phyloP scores from a whole-genome alignment of 2,113 vertebrate genomes.

The Scalopus aquaticus region DNA sequence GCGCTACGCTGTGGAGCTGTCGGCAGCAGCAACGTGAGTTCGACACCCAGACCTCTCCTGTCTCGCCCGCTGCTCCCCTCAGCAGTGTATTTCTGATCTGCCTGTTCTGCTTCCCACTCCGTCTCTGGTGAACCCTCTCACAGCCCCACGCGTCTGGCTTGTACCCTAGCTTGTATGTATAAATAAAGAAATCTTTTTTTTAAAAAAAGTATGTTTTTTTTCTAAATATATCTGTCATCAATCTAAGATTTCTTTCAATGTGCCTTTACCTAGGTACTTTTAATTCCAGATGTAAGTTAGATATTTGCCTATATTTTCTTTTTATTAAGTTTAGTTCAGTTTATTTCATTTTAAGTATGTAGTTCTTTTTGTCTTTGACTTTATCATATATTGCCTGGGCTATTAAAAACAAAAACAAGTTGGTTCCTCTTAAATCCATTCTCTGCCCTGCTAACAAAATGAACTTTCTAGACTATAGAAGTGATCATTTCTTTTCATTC shows the following conservation, averaged over 20 bases:
- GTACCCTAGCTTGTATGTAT: no score
- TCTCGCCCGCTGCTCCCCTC: no score
- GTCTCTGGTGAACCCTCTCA: no score
- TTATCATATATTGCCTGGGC: neutral
- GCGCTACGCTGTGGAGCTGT: no score
- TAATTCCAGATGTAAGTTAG: neutral
- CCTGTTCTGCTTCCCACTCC: no score
- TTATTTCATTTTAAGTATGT: neutral
- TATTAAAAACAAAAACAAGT: neutral
- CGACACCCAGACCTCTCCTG: no score
- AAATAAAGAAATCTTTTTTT: no score
- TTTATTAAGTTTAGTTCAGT: neutral
- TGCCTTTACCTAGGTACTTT: neutral
- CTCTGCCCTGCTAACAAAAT: neutral
- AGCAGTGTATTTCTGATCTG: no score
- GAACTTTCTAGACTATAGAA: neutral
- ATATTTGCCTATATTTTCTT: neutral
- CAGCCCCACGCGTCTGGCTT: no score
- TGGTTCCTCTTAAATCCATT: neutral
- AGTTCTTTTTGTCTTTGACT: neutral
- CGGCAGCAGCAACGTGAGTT: no score
- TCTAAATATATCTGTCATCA: neutral
- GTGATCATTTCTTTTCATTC: neutral
- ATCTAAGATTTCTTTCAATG: neutral
- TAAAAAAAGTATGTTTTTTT: neutral